Evolutionary conservation across 2,113 vertebrate species (phyloP).

Genomic region (Myrmophylax atrothorax): DNA sequence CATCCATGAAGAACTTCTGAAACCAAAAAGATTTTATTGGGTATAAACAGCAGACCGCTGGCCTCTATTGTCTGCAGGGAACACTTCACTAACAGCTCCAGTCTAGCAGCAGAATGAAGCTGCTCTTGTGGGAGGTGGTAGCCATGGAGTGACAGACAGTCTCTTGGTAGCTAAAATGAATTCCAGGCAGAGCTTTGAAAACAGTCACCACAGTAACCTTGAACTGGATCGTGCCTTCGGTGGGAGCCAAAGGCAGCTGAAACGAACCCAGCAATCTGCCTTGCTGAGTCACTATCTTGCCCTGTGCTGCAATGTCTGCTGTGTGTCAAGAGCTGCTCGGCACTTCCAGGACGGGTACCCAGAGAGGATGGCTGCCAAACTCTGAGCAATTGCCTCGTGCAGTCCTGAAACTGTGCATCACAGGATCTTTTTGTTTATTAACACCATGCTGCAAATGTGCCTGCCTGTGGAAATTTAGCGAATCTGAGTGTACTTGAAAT

Average conservation of each 20-base stretch:
- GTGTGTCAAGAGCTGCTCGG: neutral
- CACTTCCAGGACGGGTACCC: neutral
- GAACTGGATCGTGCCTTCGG: neutral
- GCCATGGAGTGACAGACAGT: constrained; percentile 47
- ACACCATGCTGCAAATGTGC: constrained; percentile 49
- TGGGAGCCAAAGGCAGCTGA: neutral
- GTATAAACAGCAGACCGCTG: constrained; percentile 6
- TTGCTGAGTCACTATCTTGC: constrained; percentile 23
- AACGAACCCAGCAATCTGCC: neutral
- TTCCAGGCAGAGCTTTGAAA: constrained; percentile 45
- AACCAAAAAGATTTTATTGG: neutral
- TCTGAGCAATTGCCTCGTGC: constrained; percentile 14
- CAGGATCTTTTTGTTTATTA: constrained; percentile 62
- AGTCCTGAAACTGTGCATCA: constrained; percentile 42
- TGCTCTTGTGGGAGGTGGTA: constrained; percentile 52
- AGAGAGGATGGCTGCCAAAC: neutral
- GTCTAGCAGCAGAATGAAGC: constrained; percentile 24
- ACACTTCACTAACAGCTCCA: neutral
- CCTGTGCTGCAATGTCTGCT: neutral
- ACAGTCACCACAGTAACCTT: constrained; percentile 57
- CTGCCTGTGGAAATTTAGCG: constrained; percentile 40
- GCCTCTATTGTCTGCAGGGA: constrained; percentile 24
- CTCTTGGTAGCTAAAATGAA: constrained; percentile 49
- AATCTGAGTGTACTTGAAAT: constrained; percentile 38
- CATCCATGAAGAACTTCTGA: neutral